Base-by-base conservation (phyloP, 2,888 invertebrate genomes). In the Silvanus unidentatus region DNA sequence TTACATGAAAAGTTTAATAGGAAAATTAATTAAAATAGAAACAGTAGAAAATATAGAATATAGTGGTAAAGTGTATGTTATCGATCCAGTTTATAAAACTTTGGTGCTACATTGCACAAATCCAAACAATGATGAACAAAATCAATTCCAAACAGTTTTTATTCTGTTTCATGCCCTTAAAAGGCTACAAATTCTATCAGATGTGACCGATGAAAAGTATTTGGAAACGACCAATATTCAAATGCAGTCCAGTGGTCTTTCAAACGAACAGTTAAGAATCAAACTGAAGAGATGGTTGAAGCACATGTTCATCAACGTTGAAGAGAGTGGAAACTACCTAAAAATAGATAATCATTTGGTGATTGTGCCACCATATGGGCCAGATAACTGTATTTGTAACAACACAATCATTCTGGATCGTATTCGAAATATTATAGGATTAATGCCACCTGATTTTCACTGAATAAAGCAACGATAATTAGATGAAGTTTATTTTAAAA, bases 291-390 rank as follows among this genome's bases (percentile, higher is more conserved):
- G 60, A 27, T 73, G 71, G 71, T 53, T 73, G 13, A 48, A 57
- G 40, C 59, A 63, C 39, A 68, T 70, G 58, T 57, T 60, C 38
- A 62, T 73, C 35, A 58, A 68, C 43, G 63, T 70, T 2, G 57
- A 57, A 42, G 72, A 71, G 54, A 49, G 47, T 39, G 70, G 65
- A 22, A 59, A 65, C 40, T 52, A 58, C 22, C 54, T 73, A 12
- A 66, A 64, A 55, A 57, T 73, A 16, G 67, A 65, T 42, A 63
- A 69, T 40, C 60, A 67, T 48, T 49, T 73, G 39, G 53, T 62
- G 11, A 70, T 73, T 40, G 56, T 63, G 27, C 67, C 71, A 5
- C 73, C 72, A 2, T 73, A 72, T 63, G 63, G 60, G 22, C 52
- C 58, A 9, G 62, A 69, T 15, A 64, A 69, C 45, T 71, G 71